Conservation (phyloP, 2,113 vertebrate species). For the Chascanopsetta lugubris region DNA sequence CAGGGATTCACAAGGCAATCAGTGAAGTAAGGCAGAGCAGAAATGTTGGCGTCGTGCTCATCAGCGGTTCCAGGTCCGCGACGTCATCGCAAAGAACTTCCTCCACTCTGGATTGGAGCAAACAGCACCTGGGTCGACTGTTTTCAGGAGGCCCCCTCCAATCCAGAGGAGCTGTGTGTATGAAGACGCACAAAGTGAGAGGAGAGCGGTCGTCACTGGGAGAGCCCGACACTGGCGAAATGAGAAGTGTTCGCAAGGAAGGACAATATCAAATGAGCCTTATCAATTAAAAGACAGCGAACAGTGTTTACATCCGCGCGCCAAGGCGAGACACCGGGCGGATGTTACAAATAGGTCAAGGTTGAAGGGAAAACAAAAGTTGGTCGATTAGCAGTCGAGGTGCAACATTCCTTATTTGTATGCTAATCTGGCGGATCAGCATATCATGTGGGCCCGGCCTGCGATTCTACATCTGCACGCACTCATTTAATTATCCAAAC, state of each 20-base stretch:
- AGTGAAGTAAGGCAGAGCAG: constrained; percentile 72
- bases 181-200: constrained; percentile 29
- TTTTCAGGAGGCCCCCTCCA: constrained; percentile 6
- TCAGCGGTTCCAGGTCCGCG: constrained; percentile 60
- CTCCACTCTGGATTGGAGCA: constrained; percentile 26
- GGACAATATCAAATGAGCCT: constrained; percentile 75
- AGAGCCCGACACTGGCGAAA: constrained; percentile 45
- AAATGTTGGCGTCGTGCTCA: constrained; percentile 64
- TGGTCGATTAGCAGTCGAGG: constrained; percentile 77
- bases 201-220: constrained; percentile 48
- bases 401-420: constrained; percentile 76
- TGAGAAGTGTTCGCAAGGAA: constrained; percentile 52
- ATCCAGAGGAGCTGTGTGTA: constrained; percentile 7
- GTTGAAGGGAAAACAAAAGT: constrained; percentile 79
- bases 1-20: constrained; percentile 76
- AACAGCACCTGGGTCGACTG: constrained; percentile 25
- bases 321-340: constrained; percentile 57
- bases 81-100: constrained; percentile 60
- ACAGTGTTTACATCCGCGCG: constrained; percentile 69
- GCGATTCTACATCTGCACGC: constrained; percentile 77
- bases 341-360: constrained; percentile 79
- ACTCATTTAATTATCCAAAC: constrained; percentile 82
- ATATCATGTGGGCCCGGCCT: constrained; percentile 62
- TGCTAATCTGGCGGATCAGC: constrained; percentile 78
- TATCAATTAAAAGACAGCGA: constrained; percentile 70